A percentile compares a stretch with the other conserved stretches of the same genome.
phyloP scores from a whole-genome alignment of 1,140 invertebrate species.

The Fopius arisanus region DNA sequence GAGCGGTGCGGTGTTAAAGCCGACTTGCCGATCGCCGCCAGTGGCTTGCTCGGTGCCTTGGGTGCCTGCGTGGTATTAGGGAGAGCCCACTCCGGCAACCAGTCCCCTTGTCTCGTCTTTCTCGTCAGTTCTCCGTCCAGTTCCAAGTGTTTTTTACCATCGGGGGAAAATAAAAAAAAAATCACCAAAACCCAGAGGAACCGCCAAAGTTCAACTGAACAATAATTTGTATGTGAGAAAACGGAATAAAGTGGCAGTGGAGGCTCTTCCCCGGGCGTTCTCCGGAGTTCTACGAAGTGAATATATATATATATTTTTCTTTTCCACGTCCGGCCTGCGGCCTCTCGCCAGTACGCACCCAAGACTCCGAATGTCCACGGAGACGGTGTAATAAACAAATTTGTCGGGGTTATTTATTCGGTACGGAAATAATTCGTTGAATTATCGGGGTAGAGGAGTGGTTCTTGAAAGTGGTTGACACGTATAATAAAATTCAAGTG shows the following conservation, averaged over 20 bases:
- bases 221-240: background rate
- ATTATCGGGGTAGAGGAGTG: background rate
- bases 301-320: conserved; percentile 3
- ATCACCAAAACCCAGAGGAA: too few relatives aligned
- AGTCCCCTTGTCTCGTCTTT: conserved; percentile 27
- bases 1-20: background rate
- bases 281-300: conserved; percentile 34
- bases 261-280: conserved; percentile 3
- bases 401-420: background rate
- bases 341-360: background rate
- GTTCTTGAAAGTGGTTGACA: conserved; percentile 8
- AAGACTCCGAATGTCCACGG: background rate
- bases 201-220: too few relatives aligned
- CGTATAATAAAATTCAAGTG: background rate
- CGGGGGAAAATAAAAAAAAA: background rate
- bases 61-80: conserved; percentile 26
- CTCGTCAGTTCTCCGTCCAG: conserved; percentile 14
- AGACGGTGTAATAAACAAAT: too few relatives aligned
- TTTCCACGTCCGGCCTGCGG: background rate
- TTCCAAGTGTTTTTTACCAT: background rate
- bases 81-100: conserved; percentile 18
- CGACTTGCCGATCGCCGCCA: background rate
- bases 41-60: background rate
- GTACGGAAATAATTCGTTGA: background rate
- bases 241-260: background rate